These are phyloP conservation scores for Oreocharis arfaki DNA, from an alignment of 2,113 vertebrate genomes.

Conservation along the genomic window DNA sequence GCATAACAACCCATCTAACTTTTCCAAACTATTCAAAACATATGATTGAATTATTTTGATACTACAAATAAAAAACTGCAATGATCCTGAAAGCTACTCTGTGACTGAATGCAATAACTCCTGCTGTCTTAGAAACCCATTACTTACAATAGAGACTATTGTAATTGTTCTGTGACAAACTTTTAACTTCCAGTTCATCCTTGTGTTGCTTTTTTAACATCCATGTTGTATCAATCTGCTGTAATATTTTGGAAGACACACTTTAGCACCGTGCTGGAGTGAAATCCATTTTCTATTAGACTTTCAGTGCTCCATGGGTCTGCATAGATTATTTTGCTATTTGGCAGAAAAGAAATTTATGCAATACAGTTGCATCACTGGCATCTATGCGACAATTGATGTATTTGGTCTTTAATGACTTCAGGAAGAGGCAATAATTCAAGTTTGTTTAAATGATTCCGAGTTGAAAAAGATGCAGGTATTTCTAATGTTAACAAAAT, in stretches of 20 bases:
- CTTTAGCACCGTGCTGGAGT: neutral
- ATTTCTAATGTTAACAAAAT: neutral
- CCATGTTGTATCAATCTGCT: neutral
- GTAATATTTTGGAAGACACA: neutral
- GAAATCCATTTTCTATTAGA: neutral
- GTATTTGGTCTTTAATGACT: neutral
- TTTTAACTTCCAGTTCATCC: neutral
- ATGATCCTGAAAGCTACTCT: neutral
- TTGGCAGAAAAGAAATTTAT: neutral
- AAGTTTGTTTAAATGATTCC: neutral
- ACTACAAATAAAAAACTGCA: neutral
- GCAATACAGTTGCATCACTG: neutral
- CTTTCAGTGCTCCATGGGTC: neutral
- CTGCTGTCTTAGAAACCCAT: neutral
- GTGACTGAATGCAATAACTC: neutral
- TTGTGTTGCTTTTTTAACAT: neutral
- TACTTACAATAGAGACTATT: neutral
- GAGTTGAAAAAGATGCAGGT: neutral
- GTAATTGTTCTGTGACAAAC: neutral
- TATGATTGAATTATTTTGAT: neutral
- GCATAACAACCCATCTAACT: neutral
- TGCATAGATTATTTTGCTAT: neutral
- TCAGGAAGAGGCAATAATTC: neutral
- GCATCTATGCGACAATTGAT: neutral
- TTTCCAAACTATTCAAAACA: neutral